Evolutionary conservation across 2,797 vertebrate species (phyloP), one percentile per base, ranked within the genome.

Genomic region (Liasis olivaceus): DNA sequence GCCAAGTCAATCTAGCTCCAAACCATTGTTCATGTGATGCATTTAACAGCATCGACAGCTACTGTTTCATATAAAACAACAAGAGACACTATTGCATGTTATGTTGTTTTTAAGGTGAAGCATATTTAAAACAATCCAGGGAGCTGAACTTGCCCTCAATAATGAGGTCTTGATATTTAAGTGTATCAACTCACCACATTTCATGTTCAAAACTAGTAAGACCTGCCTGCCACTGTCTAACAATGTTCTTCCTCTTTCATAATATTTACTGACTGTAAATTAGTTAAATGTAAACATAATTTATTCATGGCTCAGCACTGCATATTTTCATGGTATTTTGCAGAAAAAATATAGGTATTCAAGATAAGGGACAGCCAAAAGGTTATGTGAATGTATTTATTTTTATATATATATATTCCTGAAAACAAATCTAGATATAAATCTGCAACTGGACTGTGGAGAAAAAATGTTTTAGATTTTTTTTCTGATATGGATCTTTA

Each of bases 361-460:
- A 93, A 86, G 22, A 22, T 54, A 62, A 42, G 3, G 22, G 0
- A 64, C 12, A 88, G 9, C 90, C 36, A 87, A 69, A 77, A 36
- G 11, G 72, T 95, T 96, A 60, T 95, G 93, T 94, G 91, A 31
- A 9, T 77, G 31, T 42, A 20, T 54, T 54, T 31, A n/a, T 66
- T 12, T 69, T 13, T n/a, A 4, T n/a, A 64, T 11, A 64, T 11
- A 31, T 69, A 14, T 17, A 77, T 84, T 89, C 42, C 91, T 93
- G 87, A 92, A 92, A 95, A 88, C 81, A n/a, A 77, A 77, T 77
- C 31, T 77, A 36, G 36, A 22, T 91, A 24, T 86, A 93, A 0
- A 91, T 81, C 47, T 17, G 89, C 20, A 96, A 96, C 90, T 95
- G 93, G 85, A 93, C 0, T 94, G 94, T 89, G 93, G 54, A 85